Evolutionary conservation across 2,113 vertebrate genomes (phyloP).

Genomic region (Channa maculata): DNA sequence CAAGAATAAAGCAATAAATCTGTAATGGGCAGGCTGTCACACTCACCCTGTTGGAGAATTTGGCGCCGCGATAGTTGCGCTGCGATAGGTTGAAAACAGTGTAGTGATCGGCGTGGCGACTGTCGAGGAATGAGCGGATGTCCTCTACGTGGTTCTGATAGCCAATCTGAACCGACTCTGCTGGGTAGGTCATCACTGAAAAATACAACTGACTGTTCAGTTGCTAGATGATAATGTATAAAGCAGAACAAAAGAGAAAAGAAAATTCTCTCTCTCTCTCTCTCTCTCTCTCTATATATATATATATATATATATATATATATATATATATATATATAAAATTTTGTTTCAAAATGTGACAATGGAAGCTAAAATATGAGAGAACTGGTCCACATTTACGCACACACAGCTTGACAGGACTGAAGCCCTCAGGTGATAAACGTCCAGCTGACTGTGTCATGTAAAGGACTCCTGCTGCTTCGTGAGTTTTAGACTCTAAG

Average conservation of each 20-base stretch:
- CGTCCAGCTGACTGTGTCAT: conserved; percentile 19
- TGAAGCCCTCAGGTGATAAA: conserved; percentile 21
- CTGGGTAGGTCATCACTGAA: conserved; percentile 97
- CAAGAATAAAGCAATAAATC: neutral
- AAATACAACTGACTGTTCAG: neutral
- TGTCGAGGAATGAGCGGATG: conserved; percentile 96
- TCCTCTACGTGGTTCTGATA: conserved; percentile 98
- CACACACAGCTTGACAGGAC: neutral
- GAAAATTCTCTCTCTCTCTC: too few species aligned
- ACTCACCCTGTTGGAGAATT: conserved; percentile 98
- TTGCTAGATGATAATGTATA: too few species aligned
- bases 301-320: too few species aligned
- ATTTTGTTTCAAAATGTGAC: too few species aligned
- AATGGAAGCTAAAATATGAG: neutral
- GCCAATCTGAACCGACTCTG: conserved; percentile 93
- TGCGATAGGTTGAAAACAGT: conserved; percentile 98
- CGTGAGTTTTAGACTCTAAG: too few species aligned
- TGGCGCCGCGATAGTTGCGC: conserved; percentile 96
- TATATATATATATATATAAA: too few species aligned
- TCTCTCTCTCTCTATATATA: too few species aligned
- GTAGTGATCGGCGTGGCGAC: conserved; percentile 96
- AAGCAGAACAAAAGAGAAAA: too few species aligned
- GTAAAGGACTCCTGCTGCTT: conserved; percentile 11
- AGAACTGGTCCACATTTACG: too few species aligned
- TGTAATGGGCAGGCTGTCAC: neutral